These are phyloP conservation scores for Halisarca cf. caerulea DNA, from an alignment of 37 sponge, comb jelly and placozoan species.

Conservation along the genomic window DNA sequence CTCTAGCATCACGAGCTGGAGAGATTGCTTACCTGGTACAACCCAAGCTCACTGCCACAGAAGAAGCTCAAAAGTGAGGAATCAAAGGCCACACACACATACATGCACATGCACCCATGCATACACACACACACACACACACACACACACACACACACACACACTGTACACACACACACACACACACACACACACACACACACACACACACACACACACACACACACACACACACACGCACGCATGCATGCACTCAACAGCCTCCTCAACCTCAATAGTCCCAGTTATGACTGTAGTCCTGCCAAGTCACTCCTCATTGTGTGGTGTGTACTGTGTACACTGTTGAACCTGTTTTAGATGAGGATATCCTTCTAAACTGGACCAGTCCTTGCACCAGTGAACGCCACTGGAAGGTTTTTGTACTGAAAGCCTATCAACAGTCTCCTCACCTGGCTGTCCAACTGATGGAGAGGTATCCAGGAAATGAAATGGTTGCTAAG, in stretches of 20 bases:
- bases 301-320: too few relatives aligned
- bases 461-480: slow-evolving; percentile 53
- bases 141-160: too few relatives aligned
- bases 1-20: slow-evolving; percentile 60
- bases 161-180: too few relatives aligned
- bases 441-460: slow-evolving; percentile 83
- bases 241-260: too few relatives aligned
- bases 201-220: too few relatives aligned
- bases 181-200: too few relatives aligned
- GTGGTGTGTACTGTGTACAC: background rate
- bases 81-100: too few relatives aligned
- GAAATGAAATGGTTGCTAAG: slow-evolving; percentile 39
- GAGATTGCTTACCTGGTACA: slow-evolving; percentile 73
- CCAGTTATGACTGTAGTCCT: too few relatives aligned
- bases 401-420: slow-evolving; percentile 60
- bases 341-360: slow-evolving; percentile 32
- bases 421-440: slow-evolving; percentile 55
- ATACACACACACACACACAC: too few relatives aligned
- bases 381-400: slow-evolving; percentile 58
- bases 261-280: too few relatives aligned
- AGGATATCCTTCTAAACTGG: slow-evolving; percentile 57
- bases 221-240: too few relatives aligned
- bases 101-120: too few relatives aligned
- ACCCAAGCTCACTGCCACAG: slow-evolving; percentile 13
- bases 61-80: slow-evolving; percentile 12